Conservation (phyloP, 1,140 invertebrate species). For the Anoplolepis gracilipes region DNA sequence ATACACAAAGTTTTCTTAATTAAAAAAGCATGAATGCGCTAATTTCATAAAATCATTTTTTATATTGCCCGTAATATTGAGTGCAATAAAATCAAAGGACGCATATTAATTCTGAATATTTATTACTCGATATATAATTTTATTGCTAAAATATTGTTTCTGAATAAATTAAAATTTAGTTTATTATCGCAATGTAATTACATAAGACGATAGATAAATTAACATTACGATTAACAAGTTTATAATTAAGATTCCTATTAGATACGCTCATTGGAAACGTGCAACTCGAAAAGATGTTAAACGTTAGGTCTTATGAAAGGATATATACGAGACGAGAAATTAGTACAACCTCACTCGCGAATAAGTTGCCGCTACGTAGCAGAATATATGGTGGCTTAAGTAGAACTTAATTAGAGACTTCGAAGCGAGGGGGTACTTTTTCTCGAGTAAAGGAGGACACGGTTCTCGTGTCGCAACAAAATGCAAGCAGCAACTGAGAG, state of each 20-base stretch:
- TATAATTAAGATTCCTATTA: slow-evolving; percentile 34
- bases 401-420: slow-evolving; percentile 73
- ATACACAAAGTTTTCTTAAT: background rate
- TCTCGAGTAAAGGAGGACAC: slow-evolving; percentile 59
- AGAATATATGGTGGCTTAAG: slow-evolving; percentile 54
- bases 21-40: background rate
- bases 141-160: background rate
- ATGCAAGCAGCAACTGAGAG: slow-evolving; percentile 60
- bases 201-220: slow-evolving; percentile 2
- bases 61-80: background rate
- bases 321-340: slow-evolving; percentile 47
- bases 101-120: slow-evolving; percentile 16
- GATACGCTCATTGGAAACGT: slow-evolving; percentile 11
- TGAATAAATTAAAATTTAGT: background rate
- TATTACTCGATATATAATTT: background rate
- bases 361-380: slow-evolving; percentile 44
- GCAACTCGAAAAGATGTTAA: slow-evolving; percentile 34
- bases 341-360: slow-evolving; percentile 31
- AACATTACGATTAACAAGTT: slow-evolving; percentile 9
- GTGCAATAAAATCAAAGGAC: background rate
- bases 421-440: slow-evolving; percentile 53
- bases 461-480: slow-evolving; percentile 69
- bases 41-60: background rate
- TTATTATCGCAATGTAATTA: background rate
- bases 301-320: slow-evolving; percentile 34